Evolutionary conservation across 2,888 invertebrate species (phyloP).

Genomic region (Ferrisia virgata): DNA sequence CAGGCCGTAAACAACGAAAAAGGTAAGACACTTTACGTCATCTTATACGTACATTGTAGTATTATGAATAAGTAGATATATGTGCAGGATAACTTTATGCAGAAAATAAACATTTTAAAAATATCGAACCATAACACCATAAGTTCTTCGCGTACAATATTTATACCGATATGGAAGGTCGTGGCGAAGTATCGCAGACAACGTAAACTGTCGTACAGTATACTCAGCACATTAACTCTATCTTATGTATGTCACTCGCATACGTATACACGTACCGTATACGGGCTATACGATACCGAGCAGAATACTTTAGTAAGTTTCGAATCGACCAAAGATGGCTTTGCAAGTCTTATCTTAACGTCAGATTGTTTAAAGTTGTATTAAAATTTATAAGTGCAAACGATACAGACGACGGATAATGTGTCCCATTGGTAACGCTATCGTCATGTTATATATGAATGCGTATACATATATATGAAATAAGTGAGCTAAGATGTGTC

Average conservation of each 20-base stretch:
- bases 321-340: neutral
- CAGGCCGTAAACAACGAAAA: neutral
- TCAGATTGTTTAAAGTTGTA: neutral
- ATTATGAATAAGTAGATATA: too few species aligned
- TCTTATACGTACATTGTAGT: neutral
- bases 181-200: neutral
- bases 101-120: neutral
- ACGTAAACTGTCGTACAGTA: neutral
- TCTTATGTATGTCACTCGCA: neutral
- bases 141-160: neutral
- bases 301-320: neutral
- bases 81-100: neutral
- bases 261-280: neutral
- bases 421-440: conserved; percentile 1
- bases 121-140: neutral
- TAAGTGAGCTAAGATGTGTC: too few species aligned
- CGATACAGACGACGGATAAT: neutral
- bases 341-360: neutral
- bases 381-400: neutral
- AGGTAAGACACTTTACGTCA: neutral
- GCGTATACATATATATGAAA: neutral
- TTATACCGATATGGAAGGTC: neutral
- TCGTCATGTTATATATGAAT: neutral
- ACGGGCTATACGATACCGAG: neutral
- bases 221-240: neutral